Conservation (phyloP, 2,113 vertebrate genomes). For the Polypterus bichir region DNA sequence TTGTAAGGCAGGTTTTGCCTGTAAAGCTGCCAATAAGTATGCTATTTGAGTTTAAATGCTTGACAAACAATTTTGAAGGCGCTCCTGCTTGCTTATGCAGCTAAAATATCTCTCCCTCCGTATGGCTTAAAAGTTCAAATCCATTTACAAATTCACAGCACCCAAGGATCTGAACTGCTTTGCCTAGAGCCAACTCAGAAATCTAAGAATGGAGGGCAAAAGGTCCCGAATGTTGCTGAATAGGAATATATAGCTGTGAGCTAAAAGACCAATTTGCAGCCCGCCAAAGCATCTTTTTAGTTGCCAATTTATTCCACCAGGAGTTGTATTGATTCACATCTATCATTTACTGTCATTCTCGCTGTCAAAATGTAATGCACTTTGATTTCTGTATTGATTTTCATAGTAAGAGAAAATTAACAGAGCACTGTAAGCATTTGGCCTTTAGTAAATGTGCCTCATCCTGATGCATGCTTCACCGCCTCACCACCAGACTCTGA, state of each 20-base stretch:
- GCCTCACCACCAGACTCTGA: neutral
- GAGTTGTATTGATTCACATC: constrained; percentile 33
- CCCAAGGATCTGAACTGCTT: neutral
- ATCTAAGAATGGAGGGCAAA: constrained; percentile 8
- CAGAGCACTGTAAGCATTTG: constrained; percentile 29
- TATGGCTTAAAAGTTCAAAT: neutral
- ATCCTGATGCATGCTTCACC: constrained; percentile 8
- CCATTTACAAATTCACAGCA: constrained; percentile 15
- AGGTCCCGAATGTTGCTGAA: constrained; percentile 6
- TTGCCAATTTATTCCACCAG: constrained; percentile 18
- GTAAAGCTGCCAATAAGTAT: too few relatives aligned
- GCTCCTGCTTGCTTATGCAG: too few relatives aligned
- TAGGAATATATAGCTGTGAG: constrained; percentile 7
- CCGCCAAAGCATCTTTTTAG: constrained; percentile 26
- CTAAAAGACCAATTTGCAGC: constrained; percentile 10
- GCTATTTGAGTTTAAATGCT: too few relatives aligned
- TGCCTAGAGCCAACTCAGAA: constrained; percentile 13
- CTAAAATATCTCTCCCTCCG: too few relatives aligned
- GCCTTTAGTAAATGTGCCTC: constrained; percentile 34
- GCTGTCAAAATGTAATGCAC: constrained; percentile 36
- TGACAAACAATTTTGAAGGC: too few relatives aligned
- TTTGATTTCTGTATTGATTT: constrained; percentile 36
- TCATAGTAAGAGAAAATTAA: constrained; percentile 36
- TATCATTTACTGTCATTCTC: constrained; percentile 31
- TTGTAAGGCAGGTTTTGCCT: too few relatives aligned